Percentiles rank a stretch among this genome's conserved stretches.
Conservation (phyloP, 2,888 invertebrate species). For the Nudaria mundana region DNA sequence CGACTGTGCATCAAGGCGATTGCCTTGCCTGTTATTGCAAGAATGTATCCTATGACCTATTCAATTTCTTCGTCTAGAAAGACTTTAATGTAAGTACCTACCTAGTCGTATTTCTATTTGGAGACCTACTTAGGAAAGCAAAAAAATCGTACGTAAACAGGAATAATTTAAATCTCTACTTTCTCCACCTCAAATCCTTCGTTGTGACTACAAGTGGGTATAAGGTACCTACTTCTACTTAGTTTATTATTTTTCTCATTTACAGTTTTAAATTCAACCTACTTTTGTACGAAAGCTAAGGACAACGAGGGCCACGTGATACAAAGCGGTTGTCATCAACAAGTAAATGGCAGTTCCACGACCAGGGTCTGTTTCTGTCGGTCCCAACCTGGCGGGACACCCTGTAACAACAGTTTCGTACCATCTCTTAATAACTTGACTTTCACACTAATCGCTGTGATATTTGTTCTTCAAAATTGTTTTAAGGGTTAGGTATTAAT, state of each 20-base stretch:
- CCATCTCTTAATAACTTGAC: background rate
- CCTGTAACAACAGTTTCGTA: background rate
- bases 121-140: too few species aligned
- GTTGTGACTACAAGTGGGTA: too few species aligned
- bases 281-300: slow-evolving; percentile 85
- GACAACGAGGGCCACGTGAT: slow-evolving; percentile 65
- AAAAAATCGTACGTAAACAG: too few species aligned
- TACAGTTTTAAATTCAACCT: slow-evolving; percentile 85
- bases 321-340: slow-evolving; percentile 81
- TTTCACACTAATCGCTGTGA: background rate
- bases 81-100: too few species aligned
- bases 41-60: too few species aligned
- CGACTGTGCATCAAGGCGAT: too few species aligned
- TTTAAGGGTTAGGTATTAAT: background rate
- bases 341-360: slow-evolving; percentile 62
- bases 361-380: slow-evolving; percentile 68
- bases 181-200: too few species aligned
- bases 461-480: background rate
- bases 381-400: slow-evolving; percentile 32
- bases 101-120: too few species aligned
- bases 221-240: too few species aligned
- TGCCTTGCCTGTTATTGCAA: too few species aligned
- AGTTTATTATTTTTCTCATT: slow-evolving; percentile 33
- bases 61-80: too few species aligned
- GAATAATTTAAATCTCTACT: too few species aligned